Conservation (phyloP, 2,113 vertebrate species). For the Pachypanchax playfairii region DNA sequence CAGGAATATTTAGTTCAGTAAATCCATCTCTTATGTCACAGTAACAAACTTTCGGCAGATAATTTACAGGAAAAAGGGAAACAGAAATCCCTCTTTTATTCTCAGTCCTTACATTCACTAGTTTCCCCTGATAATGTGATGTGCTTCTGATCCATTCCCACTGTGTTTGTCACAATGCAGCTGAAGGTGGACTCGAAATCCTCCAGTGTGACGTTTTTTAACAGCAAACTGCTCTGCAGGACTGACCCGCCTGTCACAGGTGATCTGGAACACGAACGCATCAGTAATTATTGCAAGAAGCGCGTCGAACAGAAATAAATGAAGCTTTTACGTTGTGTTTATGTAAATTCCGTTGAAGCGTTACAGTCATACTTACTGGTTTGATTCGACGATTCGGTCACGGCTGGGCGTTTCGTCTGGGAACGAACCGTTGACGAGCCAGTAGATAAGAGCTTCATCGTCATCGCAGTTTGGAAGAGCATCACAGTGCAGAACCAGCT, state of each 20-base stretch:
- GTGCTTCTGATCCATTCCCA: constrained; percentile 33
- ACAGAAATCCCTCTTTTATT: not conserved
- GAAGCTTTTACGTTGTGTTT: too few relatives aligned
- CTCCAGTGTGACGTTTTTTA: constrained; percentile 38
- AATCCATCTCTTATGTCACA: too few relatives aligned
- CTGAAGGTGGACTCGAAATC: constrained; percentile 68
- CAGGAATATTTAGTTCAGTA: too few relatives aligned
- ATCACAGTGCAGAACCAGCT: constrained; percentile 58
- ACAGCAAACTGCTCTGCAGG: constrained; percentile 60
- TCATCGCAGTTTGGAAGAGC: constrained; percentile 48
- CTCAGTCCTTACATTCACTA: not conserved
- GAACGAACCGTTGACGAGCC: constrained; percentile 82
- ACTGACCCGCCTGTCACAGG: constrained; percentile 27
- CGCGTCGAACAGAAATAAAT: not conserved
- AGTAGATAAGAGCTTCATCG: constrained; percentile 76
- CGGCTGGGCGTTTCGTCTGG: constrained; percentile 68
- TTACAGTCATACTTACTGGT: constrained; percentile 64
- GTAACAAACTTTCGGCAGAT: too few relatives aligned
- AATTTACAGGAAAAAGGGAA: not conserved
- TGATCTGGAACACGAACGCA: constrained; percentile 37
- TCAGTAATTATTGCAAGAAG: not conserved
- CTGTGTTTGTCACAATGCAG: constrained; percentile 67
- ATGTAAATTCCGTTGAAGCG: not conserved
- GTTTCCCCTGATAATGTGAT: constrained; percentile 4
- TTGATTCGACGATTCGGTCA: constrained; percentile 63